Percentiles rank a stretch among this genome's conserved stretches.
phyloP scores from a whole-genome alignment of 2,113 vertebrate genomes.

The Oncorhynchus masou region DNA sequence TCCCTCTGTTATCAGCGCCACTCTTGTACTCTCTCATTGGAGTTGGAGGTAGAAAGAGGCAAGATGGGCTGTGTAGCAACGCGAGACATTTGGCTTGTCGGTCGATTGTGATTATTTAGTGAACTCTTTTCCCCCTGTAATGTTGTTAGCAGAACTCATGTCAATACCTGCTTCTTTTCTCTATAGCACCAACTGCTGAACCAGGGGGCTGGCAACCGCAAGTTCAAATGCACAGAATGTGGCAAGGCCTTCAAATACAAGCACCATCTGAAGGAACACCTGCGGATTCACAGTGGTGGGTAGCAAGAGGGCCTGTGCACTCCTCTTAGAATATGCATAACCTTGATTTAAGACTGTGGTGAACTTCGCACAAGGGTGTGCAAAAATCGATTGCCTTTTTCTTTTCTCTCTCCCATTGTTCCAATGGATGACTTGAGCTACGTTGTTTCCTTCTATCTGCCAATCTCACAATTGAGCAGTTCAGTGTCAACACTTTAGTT shows the following conservation, averaged over 20 bases:
- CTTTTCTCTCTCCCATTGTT: slow-evolving; percentile 32
- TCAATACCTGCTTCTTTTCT: slow-evolving; percentile 44
- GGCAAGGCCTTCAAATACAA: slow-evolving; percentile 99
- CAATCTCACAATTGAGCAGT: neutral
- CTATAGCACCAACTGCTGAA: slow-evolving; percentile 97
- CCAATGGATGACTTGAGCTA: slow-evolving; percentile 35
- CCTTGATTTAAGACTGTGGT: slow-evolving; percentile 40
- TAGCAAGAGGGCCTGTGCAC: slow-evolving; percentile 56
- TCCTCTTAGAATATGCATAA: slow-evolving; percentile 56
- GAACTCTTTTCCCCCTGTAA: slow-evolving; percentile 42
- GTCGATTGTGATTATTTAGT: slow-evolving; percentile 58
- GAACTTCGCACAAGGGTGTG: slow-evolving; percentile 35
- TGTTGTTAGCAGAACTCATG: slow-evolving; percentile 70
- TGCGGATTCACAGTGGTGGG: slow-evolving; percentile 99
- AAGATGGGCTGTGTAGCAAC: slow-evolving; percentile 50
- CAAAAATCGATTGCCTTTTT: slow-evolving; percentile 40
- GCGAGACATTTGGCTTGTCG: slow-evolving; percentile 75
- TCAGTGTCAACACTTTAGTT: neutral
- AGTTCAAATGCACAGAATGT: slow-evolving; percentile 99
- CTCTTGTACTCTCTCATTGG: slow-evolving; percentile 56
- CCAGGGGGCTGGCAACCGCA: slow-evolving; percentile 98
- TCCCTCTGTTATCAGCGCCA: slow-evolving; percentile 63
- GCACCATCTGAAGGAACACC: slow-evolving; percentile 99
- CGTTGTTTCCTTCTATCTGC: slow-evolving; percentile 14
- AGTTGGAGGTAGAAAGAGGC: slow-evolving; percentile 60